These are phyloP conservation scores for Didymodactylos carnosus DNA, from an alignment of 2,888 invertebrate species.

Conservation along the genomic window DNA sequence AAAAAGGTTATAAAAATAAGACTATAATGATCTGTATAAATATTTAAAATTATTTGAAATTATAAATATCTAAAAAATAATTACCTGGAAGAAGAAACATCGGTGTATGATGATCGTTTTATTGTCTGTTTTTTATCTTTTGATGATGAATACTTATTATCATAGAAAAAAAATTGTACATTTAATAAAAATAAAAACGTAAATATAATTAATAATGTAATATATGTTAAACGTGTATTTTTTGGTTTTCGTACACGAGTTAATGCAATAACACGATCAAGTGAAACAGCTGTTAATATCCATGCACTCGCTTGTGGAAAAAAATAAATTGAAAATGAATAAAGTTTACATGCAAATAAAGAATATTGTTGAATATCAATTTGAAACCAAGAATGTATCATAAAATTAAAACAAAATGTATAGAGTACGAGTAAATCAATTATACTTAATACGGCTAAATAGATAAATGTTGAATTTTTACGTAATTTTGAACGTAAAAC, in stretches of 20 bases:
- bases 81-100: too few species aligned
- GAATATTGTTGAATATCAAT: constrained; percentile 2
- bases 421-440: constrained; percentile 5
- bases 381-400: not conserved
- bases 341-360: constrained; percentile 5
- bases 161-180: constrained; percentile 12
- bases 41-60: too few species aligned
- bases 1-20: too few species aligned
- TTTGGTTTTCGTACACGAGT: constrained; percentile 7
- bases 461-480: constrained; percentile 11
- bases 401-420: constrained; percentile 12
- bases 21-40: too few species aligned
- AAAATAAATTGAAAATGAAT: constrained; percentile 13
- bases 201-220: constrained; percentile 2
- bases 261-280: constrained; percentile 11
- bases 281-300: constrained; percentile 8
- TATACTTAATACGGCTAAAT: constrained; percentile 6
- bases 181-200: constrained; percentile 3
- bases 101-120: too few species aligned
- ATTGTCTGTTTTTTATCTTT: too few species aligned
- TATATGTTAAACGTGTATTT: not conserved
- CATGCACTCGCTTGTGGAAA: constrained; percentile 11
- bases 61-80: too few species aligned
- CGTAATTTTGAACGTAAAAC: constrained; percentile 6
- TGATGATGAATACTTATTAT: not conserved